These are phyloP conservation scores for Eupithecia exiguata DNA, from an alignment of 2,888 invertebrate genomes.

Conservation along the genomic window DNA sequence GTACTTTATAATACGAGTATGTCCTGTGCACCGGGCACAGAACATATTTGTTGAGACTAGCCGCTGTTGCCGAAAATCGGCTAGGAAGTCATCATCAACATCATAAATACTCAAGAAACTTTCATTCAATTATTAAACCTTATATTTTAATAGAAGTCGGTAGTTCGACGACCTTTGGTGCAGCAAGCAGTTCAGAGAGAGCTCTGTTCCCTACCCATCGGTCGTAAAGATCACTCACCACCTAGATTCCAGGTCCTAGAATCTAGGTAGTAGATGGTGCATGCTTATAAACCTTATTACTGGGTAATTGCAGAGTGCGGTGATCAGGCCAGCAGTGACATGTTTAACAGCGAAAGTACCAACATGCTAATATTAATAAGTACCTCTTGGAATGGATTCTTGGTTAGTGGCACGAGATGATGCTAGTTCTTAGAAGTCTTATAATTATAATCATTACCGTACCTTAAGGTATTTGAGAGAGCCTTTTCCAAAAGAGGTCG, in stretches of 20 bases:
- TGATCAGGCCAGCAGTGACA: conserved; percentile 56
- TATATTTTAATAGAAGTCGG: neutral
- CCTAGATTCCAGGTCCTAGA: neutral
- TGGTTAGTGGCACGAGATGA: conserved; percentile 12
- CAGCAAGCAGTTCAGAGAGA: neutral
- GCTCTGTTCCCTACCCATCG: neutral
- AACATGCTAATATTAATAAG: conserved; percentile 22
- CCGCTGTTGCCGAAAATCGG: too few species aligned
- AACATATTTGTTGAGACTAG: too few species aligned
- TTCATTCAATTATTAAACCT: neutral
- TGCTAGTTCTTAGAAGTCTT: neutral
- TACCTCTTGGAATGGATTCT: neutral
- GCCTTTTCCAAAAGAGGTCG: neutral
- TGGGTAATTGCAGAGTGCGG: conserved; percentile 53
- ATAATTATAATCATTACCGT: neutral
- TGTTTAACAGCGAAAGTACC: conserved; percentile 49
- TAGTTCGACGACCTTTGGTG: neutral
- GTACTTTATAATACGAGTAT: too few species aligned
- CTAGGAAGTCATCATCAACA: too few species aligned
- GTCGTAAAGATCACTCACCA: neutral
- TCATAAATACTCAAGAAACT: neutral
- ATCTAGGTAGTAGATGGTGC: conserved; percentile 28
- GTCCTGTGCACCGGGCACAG: too few species aligned
- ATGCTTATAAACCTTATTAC: conserved; percentile 52
- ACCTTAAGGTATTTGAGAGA: neutral